A percentile compares a stretch with the other conserved stretches of the same genome.
phyloP scores from a whole-genome alignment of 2,888 invertebrate species.

The Furcula furcula region DNA sequence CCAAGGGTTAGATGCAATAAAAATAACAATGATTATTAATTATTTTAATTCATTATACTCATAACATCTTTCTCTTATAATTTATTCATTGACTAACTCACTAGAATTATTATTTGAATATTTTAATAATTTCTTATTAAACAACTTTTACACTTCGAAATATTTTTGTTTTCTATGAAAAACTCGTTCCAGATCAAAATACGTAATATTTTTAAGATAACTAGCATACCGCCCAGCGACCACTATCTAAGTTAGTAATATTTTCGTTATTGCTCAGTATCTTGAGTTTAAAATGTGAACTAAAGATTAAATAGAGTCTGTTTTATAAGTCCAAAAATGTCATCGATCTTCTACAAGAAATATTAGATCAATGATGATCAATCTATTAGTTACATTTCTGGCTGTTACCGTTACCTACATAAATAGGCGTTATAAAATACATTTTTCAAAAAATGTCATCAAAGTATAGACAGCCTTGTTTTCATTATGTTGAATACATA shows the following conservation, averaged over 20 bases:
- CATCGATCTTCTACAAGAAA: too few species aligned
- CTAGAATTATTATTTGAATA: constrained; percentile 78
- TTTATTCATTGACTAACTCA: constrained; percentile 75
- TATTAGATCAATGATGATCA: too few species aligned
- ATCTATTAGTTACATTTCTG: constrained; percentile 28
- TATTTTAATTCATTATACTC: constrained; percentile 78
- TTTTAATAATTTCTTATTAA: constrained; percentile 74
- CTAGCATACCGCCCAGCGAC: constrained; percentile 35
- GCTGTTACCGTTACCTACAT: constrained; percentile 33
- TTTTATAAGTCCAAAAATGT: too few species aligned
- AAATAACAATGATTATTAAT: constrained; percentile 40
- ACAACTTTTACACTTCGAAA: constrained; percentile 70
- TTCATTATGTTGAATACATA: constrained; percentile 30
- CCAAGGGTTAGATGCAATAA: too few species aligned
- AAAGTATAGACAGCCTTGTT: constrained; percentile 46
- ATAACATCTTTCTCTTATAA: constrained; percentile 76
- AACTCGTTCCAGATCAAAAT: constrained; percentile 67
- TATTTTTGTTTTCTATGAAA: constrained; percentile 59
- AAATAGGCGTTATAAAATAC: constrained; percentile 40
- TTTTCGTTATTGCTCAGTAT: constrained; percentile 38
- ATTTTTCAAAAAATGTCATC: constrained; percentile 42
- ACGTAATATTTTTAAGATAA: constrained; percentile 39
- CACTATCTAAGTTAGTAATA: constrained; percentile 27
- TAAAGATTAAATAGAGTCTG: constrained; percentile 1
- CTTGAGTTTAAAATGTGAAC: constrained; percentile 21